These are phyloP conservation scores for Dolichomitus sp. DNA, from an alignment of 2,888 invertebrate genomes.

Conservation along the genomic window DNA sequence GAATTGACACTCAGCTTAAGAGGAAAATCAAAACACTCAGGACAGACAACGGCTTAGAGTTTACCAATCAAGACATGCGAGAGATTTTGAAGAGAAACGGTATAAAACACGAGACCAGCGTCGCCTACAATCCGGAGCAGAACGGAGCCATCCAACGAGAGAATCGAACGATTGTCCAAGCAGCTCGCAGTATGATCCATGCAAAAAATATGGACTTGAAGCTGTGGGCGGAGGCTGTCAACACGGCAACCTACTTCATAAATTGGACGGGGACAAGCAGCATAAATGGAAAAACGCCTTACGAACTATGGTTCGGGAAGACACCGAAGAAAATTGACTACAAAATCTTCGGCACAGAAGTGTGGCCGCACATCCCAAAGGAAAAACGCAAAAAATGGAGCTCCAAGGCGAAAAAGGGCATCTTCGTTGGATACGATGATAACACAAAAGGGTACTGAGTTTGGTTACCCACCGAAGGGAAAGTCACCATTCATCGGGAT, in stretches of 20 bases:
- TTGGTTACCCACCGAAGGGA: too few relatives aligned
- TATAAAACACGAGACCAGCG: slow-evolving; percentile 61
- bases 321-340: slow-evolving; percentile 39
- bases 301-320: slow-evolving; percentile 63
- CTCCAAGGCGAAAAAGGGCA: slow-evolving; percentile 61
- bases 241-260: slow-evolving; percentile 58
- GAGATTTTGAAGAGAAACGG: slow-evolving; percentile 31
- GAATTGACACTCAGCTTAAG: slow-evolving; percentile 34
- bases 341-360: slow-evolving; percentile 68
- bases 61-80: slow-evolving; percentile 57
- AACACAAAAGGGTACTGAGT: too few relatives aligned
- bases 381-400: slow-evolving; percentile 51
- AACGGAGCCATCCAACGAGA: slow-evolving; percentile 75
- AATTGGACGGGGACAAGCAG: slow-evolving; percentile 64
- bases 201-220: slow-evolving; percentile 56
- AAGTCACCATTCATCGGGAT: too few relatives aligned
- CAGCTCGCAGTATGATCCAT: slow-evolving; percentile 66
- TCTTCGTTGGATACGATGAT: slow-evolving; percentile 76
- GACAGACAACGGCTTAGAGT: slow-evolving; percentile 65
- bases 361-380: slow-evolving; percentile 72
- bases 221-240: too few relatives aligned
- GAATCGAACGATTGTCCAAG: slow-evolving; percentile 75
- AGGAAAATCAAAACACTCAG: slow-evolving; percentile 51
- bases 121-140: slow-evolving; percentile 67
- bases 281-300: slow-evolving; percentile 57